These are phyloP conservation scores for Notolepis coatsorum DNA, from an alignment of 2,797 vertebrate species.

Conservation along the genomic window DNA sequence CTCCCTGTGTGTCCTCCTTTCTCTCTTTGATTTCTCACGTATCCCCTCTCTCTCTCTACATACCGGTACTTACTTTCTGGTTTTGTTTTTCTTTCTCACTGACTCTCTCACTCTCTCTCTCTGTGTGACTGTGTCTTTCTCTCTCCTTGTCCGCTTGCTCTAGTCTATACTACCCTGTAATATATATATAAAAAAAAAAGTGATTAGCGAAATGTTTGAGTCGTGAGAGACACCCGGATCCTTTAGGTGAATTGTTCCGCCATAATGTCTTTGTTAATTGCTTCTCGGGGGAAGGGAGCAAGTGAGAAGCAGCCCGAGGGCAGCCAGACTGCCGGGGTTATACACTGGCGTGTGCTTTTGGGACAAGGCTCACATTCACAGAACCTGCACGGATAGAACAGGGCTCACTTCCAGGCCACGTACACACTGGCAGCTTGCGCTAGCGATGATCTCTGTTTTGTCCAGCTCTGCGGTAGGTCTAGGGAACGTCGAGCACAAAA, in stretches of 20 bases:
- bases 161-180: conserved; percentile 48
- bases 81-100: not conserved
- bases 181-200: conserved; percentile 69
- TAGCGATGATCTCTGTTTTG: too few relatives aligned
- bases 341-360: conserved; percentile 75
- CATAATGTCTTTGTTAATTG: conserved; percentile 87
- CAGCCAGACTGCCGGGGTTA: conserved; percentile 72
- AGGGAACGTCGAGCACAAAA: too few relatives aligned
- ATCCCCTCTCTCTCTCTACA: not conserved
- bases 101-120: not conserved
- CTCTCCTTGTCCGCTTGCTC: conserved; percentile 4
- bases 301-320: conserved; percentile 64
- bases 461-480: too few relatives aligned
- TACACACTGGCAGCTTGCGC: too few relatives aligned
- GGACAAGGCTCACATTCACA: too few relatives aligned
- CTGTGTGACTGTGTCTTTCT: not conserved
- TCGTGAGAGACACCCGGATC: conserved; percentile 67
- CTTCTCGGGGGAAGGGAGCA: conserved; percentile 76
- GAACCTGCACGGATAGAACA: too few relatives aligned
- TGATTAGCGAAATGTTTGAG: conserved; percentile 80
- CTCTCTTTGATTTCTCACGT: conserved; percentile 1
- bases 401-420: too few relatives aligned
- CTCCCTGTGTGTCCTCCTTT: not conserved
- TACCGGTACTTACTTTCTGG: too few relatives aligned
- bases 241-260: conserved; percentile 73